Evolutionary conservation across 2,888 invertebrate species (phyloP).

Genomic region (Ophion slaviceki): DNA sequence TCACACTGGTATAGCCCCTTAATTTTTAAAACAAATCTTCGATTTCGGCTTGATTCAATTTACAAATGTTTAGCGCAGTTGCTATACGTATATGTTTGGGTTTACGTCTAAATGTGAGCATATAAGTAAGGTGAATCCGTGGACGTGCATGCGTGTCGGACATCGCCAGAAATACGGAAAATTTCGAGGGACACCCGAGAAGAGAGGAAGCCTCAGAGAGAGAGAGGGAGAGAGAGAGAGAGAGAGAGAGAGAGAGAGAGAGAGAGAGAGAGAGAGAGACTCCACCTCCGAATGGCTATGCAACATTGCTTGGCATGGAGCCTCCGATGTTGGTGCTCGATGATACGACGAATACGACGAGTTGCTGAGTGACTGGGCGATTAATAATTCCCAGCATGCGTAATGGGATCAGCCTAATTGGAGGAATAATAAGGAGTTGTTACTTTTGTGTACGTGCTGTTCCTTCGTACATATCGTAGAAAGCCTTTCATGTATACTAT

Average conservation of each 20-base stretch:
- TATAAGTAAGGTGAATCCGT: too few species aligned
- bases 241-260: too few species aligned
- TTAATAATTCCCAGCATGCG: slow-evolving; percentile 54
- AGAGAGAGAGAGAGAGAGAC: neutral
- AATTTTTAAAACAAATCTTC: too few species aligned
- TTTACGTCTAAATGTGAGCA: too few species aligned
- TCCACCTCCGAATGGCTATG: slow-evolving; percentile 36
- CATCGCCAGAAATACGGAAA: slow-evolving; percentile 50
- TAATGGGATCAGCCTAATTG: slow-evolving; percentile 1
- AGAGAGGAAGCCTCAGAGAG: neutral
- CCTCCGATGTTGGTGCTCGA: slow-evolving; percentile 54
- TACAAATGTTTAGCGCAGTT: too few species aligned
- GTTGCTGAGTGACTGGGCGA: slow-evolving; percentile 58
- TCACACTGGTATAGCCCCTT: too few species aligned
- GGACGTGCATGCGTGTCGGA: neutral
- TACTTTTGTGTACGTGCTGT: neutral
- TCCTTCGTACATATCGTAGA: too few species aligned
- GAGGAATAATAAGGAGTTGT: neutral
- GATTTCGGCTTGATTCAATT: too few species aligned
- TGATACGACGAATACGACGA: slow-evolving; percentile 52
- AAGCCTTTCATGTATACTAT: too few species aligned
- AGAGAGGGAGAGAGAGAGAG: neutral
- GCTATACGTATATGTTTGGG: neutral
- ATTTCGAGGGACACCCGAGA: slow-evolving; percentile 13
- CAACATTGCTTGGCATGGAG: slow-evolving; percentile 59